Evolutionary conservation across 2,797 vertebrate species (phyloP).

Genomic region (Aratinga solstitialis): DNA sequence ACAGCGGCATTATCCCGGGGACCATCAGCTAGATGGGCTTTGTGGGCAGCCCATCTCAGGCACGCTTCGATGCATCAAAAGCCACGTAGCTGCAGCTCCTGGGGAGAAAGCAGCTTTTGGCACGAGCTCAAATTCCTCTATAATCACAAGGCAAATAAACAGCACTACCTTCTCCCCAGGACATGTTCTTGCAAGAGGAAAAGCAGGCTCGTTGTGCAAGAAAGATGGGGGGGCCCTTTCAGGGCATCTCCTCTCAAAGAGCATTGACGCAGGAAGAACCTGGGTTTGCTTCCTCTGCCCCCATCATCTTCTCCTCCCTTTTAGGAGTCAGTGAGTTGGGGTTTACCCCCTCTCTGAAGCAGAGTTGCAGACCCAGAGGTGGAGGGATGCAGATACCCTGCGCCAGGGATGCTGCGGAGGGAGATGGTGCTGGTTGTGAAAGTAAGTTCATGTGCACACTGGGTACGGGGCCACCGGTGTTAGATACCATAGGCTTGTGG

Average conservation of each 20-base stretch:
- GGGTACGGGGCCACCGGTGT: accelerated
- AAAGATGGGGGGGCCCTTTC: not conserved
- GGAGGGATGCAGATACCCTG: not conserved
- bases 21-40: not conserved
- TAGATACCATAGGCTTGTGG: not conserved
- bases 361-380: not conserved
- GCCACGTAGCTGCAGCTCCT: not conserved
- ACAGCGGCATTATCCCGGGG: accelerated
- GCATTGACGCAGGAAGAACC: not conserved
- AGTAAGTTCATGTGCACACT: not conserved
- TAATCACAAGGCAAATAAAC: conserved; percentile 41
- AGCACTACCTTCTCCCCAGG: conserved; percentile 30
- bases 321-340: not conserved
- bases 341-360: not conserved
- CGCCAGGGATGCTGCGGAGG: accelerated
- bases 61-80: not conserved
- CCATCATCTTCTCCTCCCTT: not conserved
- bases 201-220: not conserved
- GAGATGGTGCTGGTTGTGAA: not conserved
- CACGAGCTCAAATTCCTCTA: conserved; percentile 19
- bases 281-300: not conserved
- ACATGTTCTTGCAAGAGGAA: conserved; percentile 36
- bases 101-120: conserved; percentile 36
- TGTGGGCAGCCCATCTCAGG: not conserved
- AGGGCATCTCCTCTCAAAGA: not conserved